phyloP scores from a whole-genome alignment of 2,113 vertebrate genomes.

The Microtus montanus region DNA sequence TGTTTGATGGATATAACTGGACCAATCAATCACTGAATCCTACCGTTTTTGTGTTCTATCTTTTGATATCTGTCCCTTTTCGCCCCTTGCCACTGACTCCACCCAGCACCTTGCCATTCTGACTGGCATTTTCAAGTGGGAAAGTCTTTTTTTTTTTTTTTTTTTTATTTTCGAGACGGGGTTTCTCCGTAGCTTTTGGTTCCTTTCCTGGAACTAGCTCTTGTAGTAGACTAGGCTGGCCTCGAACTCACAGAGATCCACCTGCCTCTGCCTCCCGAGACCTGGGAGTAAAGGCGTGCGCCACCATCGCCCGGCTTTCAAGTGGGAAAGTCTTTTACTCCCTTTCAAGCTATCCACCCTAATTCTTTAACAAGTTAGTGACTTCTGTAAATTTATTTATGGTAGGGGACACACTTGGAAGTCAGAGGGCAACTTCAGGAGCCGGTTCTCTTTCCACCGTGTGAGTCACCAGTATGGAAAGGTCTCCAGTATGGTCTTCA shows the following conservation, averaged over 20 bases:
- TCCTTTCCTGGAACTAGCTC: too few species aligned
- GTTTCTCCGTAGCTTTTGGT: too few species aligned
- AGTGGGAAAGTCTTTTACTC: not conserved
- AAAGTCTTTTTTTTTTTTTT: not conserved
- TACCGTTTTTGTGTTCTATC: not conserved
- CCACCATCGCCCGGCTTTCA: too few species aligned
- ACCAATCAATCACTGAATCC: not conserved
- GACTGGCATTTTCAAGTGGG: not conserved
- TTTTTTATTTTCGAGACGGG: too few species aligned
- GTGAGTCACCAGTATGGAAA: not conserved
- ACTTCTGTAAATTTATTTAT: not conserved
- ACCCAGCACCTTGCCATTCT: not conserved
- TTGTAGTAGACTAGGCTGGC: too few species aligned
- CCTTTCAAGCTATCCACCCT: not conserved
- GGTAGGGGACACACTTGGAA: too few species aligned
- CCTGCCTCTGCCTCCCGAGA: too few species aligned
- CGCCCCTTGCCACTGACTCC: not conserved
- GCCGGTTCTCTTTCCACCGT: not conserved
- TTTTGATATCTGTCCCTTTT: slow-evolving; percentile 8
- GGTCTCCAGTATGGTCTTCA: not conserved
- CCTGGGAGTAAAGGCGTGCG: too few species aligned
- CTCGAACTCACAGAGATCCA: too few species aligned
- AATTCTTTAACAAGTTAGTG: not conserved
- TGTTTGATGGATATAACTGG: slow-evolving; percentile 9
- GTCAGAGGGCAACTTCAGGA: not conserved